These are phyloP conservation scores for Crotophaga sulcirostris DNA, from an alignment of 2,113 vertebrate genomes.

Conservation along the genomic window DNA sequence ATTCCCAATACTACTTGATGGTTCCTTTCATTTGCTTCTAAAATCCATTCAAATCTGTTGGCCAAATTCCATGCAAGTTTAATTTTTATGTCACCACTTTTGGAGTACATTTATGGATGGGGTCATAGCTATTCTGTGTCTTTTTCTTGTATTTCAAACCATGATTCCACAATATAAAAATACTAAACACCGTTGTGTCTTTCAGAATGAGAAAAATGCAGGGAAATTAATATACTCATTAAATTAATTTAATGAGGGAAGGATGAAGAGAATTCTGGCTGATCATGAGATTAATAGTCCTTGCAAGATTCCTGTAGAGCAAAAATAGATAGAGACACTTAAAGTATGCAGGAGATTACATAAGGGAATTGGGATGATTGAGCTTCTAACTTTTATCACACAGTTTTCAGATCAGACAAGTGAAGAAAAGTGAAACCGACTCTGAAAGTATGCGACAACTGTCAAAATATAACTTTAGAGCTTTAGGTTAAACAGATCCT, in stretches of 20 bases:
- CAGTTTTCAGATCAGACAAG: neutral
- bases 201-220: neutral
- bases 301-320: neutral
- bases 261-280: neutral
- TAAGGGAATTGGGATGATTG: neutral
- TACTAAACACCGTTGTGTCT: neutral
- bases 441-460: neutral
- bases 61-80: neutral
- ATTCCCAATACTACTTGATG: neutral
- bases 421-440: neutral
- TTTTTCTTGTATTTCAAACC: neutral
- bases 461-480: neutral
- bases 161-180: neutral
- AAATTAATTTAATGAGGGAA: neutral
- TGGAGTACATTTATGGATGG: too few relatives aligned
- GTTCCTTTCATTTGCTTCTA: neutral
- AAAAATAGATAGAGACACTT: neutral
- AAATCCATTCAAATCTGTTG: neutral
- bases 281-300: neutral
- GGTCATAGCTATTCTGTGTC: accelerated
- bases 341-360: neutral
- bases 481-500: neutral
- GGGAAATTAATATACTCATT: neutral
- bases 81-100: neutral
- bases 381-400: neutral